Evolutionary conservation across 92 coral and sea anemone genomes (phyloP).

Genomic region (Blastomussa wellsi): DNA sequence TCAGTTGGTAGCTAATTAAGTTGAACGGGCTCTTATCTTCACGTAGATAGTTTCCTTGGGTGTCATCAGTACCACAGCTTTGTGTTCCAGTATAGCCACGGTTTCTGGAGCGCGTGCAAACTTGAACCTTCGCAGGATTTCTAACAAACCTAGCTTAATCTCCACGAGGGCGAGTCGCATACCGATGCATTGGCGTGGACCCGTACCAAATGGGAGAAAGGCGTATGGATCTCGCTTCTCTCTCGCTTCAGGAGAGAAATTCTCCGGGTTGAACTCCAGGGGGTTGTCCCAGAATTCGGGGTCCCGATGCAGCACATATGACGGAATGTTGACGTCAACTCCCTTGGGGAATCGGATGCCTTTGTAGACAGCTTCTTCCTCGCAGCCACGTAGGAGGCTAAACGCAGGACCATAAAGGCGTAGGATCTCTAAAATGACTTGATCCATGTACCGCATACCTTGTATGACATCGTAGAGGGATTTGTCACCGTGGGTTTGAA

Average conservation of each 20-base stretch:
- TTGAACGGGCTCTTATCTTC: constrained; percentile 44
- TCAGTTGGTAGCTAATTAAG: neutral
- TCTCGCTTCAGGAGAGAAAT: constrained; percentile 69
- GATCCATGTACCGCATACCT: constrained; percentile 57
- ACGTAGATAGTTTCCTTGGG: constrained; percentile 50
- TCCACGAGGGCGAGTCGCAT: constrained; percentile 66
- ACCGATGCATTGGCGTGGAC: constrained; percentile 70
- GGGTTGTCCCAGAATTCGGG: constrained; percentile 75
- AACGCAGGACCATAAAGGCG: constrained; percentile 65
- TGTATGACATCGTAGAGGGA: constrained; percentile 59
- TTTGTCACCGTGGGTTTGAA: constrained; percentile 27
- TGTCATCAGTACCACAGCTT: constrained; percentile 35
- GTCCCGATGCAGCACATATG: constrained; percentile 69
- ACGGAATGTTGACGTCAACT: constrained; percentile 49
- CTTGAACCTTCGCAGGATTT: constrained; percentile 57
- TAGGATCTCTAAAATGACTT: constrained; percentile 61
- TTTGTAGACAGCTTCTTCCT: constrained; percentile 48
- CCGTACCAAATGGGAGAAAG: constrained; percentile 65
- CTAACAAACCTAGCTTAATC: constrained; percentile 52
- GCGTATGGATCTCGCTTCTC: constrained; percentile 63
- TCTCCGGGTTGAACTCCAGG: constrained; percentile 67
- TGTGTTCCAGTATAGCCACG: constrained; percentile 15
- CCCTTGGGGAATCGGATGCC: constrained; percentile 67
- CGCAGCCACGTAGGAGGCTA: constrained; percentile 43
- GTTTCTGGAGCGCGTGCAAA: constrained; percentile 66